Percentiles rank a stretch among this genome's conserved stretches.
Conservation (phyloP, 2,113 vertebrate species). For the Anoura caudifer region DNA sequence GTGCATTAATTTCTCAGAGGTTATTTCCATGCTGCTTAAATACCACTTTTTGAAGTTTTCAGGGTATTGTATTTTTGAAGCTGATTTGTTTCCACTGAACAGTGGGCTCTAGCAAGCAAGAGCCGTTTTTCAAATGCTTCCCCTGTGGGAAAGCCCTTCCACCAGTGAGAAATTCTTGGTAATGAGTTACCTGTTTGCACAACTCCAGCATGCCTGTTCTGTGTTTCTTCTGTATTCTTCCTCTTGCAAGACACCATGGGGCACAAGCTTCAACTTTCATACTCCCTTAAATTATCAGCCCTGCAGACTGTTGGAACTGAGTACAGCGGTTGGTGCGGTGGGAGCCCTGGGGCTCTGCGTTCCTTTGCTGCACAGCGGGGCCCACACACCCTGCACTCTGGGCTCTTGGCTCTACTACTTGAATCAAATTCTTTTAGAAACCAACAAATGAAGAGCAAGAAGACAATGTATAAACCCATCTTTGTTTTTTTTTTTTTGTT, state of each 20-base stretch:
- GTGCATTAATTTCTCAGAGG: slow-evolving; percentile 58
- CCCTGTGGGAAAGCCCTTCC: neutral
- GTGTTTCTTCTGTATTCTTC: neutral
- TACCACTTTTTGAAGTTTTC: slow-evolving; percentile 41
- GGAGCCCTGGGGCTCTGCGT: neutral
- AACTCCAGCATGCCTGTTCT: neutral
- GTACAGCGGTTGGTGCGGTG: fast-evolving
- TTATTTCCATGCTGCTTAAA: slow-evolving; percentile 57
- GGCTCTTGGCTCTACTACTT: neutral
- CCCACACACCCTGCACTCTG: fast-evolving
- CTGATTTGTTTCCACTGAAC: neutral
- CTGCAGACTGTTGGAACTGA: neutral
- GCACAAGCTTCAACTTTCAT: neutral
- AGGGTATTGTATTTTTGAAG: slow-evolving; percentile 50
- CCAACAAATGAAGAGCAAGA: neutral
- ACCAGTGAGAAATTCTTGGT: neutral
- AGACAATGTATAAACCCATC: no score
- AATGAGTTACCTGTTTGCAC: neutral
- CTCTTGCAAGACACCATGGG: neutral
- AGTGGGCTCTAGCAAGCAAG: slow-evolving; percentile 2
- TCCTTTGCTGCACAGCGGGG: neutral
- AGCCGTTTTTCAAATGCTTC: neutral
- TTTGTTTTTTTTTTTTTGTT: neutral
- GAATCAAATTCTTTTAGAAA: neutral
- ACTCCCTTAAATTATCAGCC: neutral